Base-by-base conservation (phyloP, 2,113 vertebrate species). In the Nothobranchius kuhntae region DNA sequence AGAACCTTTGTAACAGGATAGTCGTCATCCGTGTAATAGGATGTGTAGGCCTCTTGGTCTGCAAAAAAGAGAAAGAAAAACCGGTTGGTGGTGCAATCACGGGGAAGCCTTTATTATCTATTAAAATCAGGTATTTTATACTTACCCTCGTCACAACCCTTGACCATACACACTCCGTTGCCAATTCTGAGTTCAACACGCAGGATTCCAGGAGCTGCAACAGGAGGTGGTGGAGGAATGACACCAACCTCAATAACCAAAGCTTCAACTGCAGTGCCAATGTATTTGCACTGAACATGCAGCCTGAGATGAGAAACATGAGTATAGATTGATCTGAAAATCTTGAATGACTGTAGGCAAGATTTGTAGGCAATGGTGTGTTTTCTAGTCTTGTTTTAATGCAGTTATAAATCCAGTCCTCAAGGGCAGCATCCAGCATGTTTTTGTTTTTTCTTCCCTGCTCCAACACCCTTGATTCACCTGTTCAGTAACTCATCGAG, bases 1-100 rank as follows among this genome's bases (percentile, higher is more conserved):
- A 94, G 89, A 12, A 87, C 80, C 75, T 90, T 93, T n/a, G 47
- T 68, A 59, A 89, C 42, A 0, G 92, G 91, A 66, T 92, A 92
- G 21, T 92, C 87, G 0, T 1, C 1, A 6, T 81, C 68, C 0
- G 0, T 1, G 36, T 90, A 92, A 65, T 71, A 93, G 7, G 88
- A 89, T 17, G 0, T 62, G 71, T 80, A 92, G 46, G 66, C 84
- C 58, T 68, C 68, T 0, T 80, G 62, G 45, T 79, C 90, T 92
- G 79, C 8, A 36, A 36, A 42, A 45, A 53, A 7, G 74, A 2
- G 7, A 52, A 9, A 73, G 0, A 76, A 48, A 56, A 0, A 66
- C 2, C 6, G 13, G 7, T 63, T 61, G n/a, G 4, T 69, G 35
- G 61, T 9, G 24, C 30, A 52, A 3, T 56, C 13, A 14, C 10